Conservation (phyloP, 2,113 vertebrate species). For the Cepphus grylle region DNA sequence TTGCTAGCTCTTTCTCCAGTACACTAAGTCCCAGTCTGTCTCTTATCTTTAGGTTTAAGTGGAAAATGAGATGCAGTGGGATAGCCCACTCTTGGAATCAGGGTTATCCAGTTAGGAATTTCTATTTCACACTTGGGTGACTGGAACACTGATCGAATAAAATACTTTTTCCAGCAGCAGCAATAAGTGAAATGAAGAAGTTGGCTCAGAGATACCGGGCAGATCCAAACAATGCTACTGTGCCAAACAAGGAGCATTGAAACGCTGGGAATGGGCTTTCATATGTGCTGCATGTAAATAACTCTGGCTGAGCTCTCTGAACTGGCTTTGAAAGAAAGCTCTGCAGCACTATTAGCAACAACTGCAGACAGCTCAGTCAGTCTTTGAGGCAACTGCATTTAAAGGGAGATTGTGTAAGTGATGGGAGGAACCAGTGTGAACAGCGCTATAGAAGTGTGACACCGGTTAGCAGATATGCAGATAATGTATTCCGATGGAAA, state of each 20-base stretch:
- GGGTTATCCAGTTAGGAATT: constrained; percentile 18
- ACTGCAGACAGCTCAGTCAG: not conserved
- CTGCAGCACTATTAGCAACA: not conserved
- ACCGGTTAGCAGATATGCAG: constrained; percentile 29
- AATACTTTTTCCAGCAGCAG: constrained; percentile 5
- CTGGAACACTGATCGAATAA: constrained; percentile 10
- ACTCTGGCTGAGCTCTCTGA: not conserved
- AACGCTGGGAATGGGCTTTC: not conserved
- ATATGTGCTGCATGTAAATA: not conserved
- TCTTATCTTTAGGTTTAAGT: not conserved
- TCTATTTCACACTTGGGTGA: constrained; percentile 33
- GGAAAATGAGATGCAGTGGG: not conserved
- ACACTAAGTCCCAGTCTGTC: not conserved
- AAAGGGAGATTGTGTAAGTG: not conserved
- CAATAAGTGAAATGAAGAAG: constrained; percentile 20
- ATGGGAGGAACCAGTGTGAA: constrained; percentile 11
- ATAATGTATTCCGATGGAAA: constrained; percentile 23
- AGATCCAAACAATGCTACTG: not conserved
- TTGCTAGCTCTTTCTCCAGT: not conserved
- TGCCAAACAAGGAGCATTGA: constrained; percentile 12
- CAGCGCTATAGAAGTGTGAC: not conserved
- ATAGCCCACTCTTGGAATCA: not conserved
- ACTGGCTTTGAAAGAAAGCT: not conserved
- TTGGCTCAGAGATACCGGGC: not conserved
- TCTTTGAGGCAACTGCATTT: not conserved